phyloP scores from a whole-genome alignment of 2,888 invertebrate genomes.

The Adelognathus sp. region DNA sequence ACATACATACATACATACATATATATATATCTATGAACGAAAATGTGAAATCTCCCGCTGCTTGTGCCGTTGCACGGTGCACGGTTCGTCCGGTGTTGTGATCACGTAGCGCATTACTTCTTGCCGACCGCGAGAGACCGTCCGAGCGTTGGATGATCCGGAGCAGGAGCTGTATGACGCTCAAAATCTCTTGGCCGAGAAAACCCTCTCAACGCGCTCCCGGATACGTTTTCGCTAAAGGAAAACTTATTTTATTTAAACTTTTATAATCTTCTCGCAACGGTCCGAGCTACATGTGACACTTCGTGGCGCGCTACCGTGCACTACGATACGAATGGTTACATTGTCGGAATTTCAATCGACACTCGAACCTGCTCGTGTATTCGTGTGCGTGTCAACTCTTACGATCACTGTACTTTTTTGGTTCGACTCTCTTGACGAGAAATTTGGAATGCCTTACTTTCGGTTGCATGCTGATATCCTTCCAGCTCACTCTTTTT shows the following conservation, averaged over 20 bases:
- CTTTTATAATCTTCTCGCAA: conserved; percentile 69
- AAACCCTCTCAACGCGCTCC: conserved; percentile 18
- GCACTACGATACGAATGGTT: conserved; percentile 13
- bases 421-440: not conserved
- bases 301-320: conserved; percentile 23
- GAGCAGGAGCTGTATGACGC: conserved; percentile 8
- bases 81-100: conserved; percentile 35
- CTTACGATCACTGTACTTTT: not conserved
- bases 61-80: conserved; percentile 11
- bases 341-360: conserved; percentile 27
- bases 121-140: conserved; percentile 23
- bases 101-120: conserved; percentile 58
- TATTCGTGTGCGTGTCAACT: too few species aligned
- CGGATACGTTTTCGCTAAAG: conserved; percentile 24
- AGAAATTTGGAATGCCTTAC: too few species aligned
- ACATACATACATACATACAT: not conserved
- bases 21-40: conserved; percentile 11
- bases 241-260: conserved; percentile 78
- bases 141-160: conserved; percentile 5
- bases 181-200: conserved; percentile 1
- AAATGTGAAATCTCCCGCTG: conserved; percentile 3
- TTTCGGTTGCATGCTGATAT: too few species aligned
- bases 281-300: conserved; percentile 62
- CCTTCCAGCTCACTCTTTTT: not conserved
- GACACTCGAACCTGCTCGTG: not conserved